Percentiles rank a stretch among this genome's conserved stretches.
These are phyloP conservation scores for Tiliacea citrago DNA, from an alignment of 2,888 invertebrate species.

Conservation along the genomic window DNA sequence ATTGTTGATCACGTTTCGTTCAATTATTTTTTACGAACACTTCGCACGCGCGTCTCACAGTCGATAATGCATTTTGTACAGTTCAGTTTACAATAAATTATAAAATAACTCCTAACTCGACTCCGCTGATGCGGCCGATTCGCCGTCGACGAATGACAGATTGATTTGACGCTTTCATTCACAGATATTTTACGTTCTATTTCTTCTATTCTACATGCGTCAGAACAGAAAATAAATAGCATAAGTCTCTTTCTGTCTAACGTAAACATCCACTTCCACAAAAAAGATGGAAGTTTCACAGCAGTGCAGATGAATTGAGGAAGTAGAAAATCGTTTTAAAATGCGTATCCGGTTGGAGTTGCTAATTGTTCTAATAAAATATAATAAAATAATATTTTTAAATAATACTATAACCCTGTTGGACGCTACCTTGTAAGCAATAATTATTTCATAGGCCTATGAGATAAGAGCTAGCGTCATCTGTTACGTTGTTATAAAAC, in stretches of 20 bases:
- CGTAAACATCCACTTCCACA: background rate
- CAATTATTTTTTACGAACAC: slow-evolving; percentile 42
- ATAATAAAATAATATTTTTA: too few relatives aligned
- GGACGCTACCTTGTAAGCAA: background rate
- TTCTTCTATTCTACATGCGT: slow-evolving; percentile 30
- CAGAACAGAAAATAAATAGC: slow-evolving; percentile 27
- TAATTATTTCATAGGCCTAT: background rate
- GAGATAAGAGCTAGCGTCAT: slow-evolving; percentile 2
- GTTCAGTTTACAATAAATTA: slow-evolving; percentile 51
- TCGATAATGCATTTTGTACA: slow-evolving; percentile 59
- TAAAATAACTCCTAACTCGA: slow-evolving; percentile 44
- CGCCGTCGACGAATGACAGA: slow-evolving; percentile 62
- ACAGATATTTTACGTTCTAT: slow-evolving; percentile 35
- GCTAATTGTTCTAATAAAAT: background rate
- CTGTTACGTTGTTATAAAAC: slow-evolving; percentile 14
- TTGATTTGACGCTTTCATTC: slow-evolving; percentile 58
- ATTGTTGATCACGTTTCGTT: slow-evolving; percentile 65
- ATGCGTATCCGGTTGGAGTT: background rate
- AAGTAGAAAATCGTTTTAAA: slow-evolving; percentile 2
- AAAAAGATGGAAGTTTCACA: slow-evolving; percentile 35
- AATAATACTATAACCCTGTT: background rate
- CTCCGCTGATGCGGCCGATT: slow-evolving; percentile 52
- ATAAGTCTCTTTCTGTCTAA: slow-evolving; percentile 49
- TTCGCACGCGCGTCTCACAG: slow-evolving; percentile 53
- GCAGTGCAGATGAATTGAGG: slow-evolving; percentile 51